Base-by-base conservation (phyloP, 2,113 vertebrate species). In the Corydoras sp. region DNA sequence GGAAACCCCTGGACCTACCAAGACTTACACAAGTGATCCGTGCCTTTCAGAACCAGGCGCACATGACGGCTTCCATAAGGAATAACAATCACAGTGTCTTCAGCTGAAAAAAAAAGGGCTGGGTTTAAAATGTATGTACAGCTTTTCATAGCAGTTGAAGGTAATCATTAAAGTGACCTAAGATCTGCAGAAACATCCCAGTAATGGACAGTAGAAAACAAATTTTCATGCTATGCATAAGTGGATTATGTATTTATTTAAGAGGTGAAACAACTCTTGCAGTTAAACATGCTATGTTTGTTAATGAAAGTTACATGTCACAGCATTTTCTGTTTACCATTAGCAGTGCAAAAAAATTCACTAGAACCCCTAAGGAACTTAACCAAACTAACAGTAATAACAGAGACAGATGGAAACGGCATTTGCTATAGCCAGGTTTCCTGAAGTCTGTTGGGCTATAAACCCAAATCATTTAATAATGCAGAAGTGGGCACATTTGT, bases 11-110 rank as follows among this genome's bases (percentile, higher is more conserved):
- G 82, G 86, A 91, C 89, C 87, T 88, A 89, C 86, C 86, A 87
- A 83, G 89, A 97, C 96, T 98, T 91, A 99, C 96, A 93, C 88
- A 99, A 93, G 88, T 97, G 95, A 90, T 95, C 95, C 0, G 92
- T 92, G 79, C 96, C 96, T 92, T 96, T 99, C 79, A 99, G 89
- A 75, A 96, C 87, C 0, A 99, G 89, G 4, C 93, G 93, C n/a
- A 97, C 81, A 55, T 97, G 95, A 3, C 96, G 92, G 56, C 96
- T 99, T 85, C 93, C 92, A 62, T 91, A 96, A 49, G 96, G 95
- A 81, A 98, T 82, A 72, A 85, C 84, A 64, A 97, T 94, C 60
- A 97, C 93, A 0, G 90, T 93, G 78, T 99, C 94, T 18, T 96
- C 93, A 79, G 80, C 96, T 98, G 62, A 58, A 68, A 18, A 81